Evolutionary conservation across 2,113 vertebrate genomes (phyloP).

Genomic region (Saimiri boliviensis): DNA sequence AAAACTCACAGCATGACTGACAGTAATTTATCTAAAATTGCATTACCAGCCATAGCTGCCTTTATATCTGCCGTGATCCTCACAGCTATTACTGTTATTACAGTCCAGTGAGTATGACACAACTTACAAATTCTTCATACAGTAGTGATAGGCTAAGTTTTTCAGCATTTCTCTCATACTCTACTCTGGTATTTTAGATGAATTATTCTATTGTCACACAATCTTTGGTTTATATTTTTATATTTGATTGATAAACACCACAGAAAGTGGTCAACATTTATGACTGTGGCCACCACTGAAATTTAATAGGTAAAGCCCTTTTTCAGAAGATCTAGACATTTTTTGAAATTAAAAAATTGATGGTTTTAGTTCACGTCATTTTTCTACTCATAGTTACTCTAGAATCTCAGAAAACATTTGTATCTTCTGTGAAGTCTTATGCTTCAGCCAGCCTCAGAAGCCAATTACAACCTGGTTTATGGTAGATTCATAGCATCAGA

Average conservation of each 20-base stretch:
- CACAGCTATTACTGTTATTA: conserved; percentile 71
- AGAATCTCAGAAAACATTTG: neutral
- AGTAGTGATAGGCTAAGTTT: neutral
- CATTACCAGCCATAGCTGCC: conserved; percentile 77
- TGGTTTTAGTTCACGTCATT: neutral
- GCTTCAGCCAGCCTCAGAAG: neutral
- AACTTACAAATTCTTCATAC: neutral
- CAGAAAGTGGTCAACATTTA: neutral
- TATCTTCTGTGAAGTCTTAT: neutral
- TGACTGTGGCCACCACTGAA: neutral
- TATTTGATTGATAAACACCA: neutral
- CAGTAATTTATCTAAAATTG: conserved; percentile 78
- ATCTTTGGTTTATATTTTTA: conserved; percentile 4
- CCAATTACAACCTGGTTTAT: neutral
- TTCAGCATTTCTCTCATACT: neutral
- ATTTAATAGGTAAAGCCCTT: neutral
- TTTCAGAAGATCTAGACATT: neutral
- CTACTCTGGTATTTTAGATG: neutral
- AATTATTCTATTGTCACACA: neutral
- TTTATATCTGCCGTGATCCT: conserved; percentile 78
- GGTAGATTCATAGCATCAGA: neutral
- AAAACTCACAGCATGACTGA: conserved; percentile 81
- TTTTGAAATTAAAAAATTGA: conserved; percentile 24
- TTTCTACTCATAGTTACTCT: neutral
- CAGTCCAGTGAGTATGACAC: conserved; percentile 83